Percentiles rank a stretch among this genome's conserved stretches.
Evolutionary conservation across 64 coral and sea anemone species (phyloP).

Genomic region (Orbicella faveolata): DNA sequence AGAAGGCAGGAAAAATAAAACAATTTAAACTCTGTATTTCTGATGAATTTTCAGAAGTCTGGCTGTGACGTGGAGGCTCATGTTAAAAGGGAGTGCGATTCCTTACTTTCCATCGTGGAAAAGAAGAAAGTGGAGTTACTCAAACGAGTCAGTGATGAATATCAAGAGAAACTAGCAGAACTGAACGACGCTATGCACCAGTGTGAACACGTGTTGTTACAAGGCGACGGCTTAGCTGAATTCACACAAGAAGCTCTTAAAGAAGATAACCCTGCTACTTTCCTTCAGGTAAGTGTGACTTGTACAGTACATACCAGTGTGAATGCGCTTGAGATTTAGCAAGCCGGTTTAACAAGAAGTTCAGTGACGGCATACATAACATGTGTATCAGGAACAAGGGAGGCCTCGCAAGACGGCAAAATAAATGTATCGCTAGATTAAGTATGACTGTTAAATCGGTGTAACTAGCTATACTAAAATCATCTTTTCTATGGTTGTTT

Average conservation of each 20-base stretch:
- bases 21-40: background rate
- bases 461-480: too few relatives aligned
- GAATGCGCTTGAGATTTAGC: too few relatives aligned
- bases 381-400: too few relatives aligned
- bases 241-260: slow-evolving; percentile 84
- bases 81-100: slow-evolving; percentile 87
- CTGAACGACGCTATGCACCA: slow-evolving; percentile 61
- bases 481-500: too few relatives aligned
- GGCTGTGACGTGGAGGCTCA: slow-evolving; percentile 82
- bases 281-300: slow-evolving; percentile 65
- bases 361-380: too few relatives aligned
- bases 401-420: too few relatives aligned
- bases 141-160: slow-evolving; percentile 66
- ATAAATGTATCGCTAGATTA: too few relatives aligned
- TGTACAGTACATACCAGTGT: background rate
- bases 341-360: too few relatives aligned
- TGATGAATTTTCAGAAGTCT: slow-evolving; percentile 56
- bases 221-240: slow-evolving; percentile 78
- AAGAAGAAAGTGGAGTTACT: slow-evolving; percentile 88
- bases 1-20: too few relatives aligned
- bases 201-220: slow-evolving; percentile 69
- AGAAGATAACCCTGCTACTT: slow-evolving; percentile 75
- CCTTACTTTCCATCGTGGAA: slow-evolving; percentile 61
- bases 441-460: too few relatives aligned
- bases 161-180: slow-evolving; percentile 75